Percentiles rank a stretch among this genome's conserved stretches.
These are phyloP conservation scores for Pangasius larnaudii DNA, from an alignment of 2,797 vertebrate species.

Conservation along the genomic window DNA sequence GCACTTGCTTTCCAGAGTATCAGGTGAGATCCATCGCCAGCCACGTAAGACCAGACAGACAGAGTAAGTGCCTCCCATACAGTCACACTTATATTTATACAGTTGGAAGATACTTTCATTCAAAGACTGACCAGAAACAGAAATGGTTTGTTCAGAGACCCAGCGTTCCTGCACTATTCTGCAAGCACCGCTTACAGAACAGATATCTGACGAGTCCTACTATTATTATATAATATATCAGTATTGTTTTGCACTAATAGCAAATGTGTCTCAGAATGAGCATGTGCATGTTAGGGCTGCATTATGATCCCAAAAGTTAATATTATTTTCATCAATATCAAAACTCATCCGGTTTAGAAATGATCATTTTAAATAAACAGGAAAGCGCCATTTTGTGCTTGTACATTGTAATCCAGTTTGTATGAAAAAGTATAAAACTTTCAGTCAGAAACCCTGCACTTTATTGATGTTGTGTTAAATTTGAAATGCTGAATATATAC, in stretches of 20 bases:
- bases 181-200: background rate
- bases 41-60: constrained; percentile 95
- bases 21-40: constrained; percentile 95
- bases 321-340: background rate
- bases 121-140: background rate
- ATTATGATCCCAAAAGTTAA: background rate
- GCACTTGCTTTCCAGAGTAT: constrained; percentile 81
- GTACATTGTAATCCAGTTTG: too few relatives aligned
- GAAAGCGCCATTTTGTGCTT: too few relatives aligned
- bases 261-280: background rate
- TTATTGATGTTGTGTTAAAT: too few relatives aligned
- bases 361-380: too few relatives aligned
- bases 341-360: too few relatives aligned
- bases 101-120: background rate
- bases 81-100: background rate
- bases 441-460: too few relatives aligned
- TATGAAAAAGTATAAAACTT: too few relatives aligned
- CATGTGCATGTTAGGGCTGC: background rate
- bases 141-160: background rate
- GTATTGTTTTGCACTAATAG: background rate
- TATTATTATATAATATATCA: background rate
- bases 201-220: background rate
- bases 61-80: constrained; percentile 82
- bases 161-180: background rate
- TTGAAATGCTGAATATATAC: too few relatives aligned